Percentiles rank a stretch among this genome's conserved stretches.
These are phyloP conservation scores for Aldabrachelys gigantea DNA, from an alignment of 2,113 vertebrate genomes.

Conservation along the genomic window DNA sequence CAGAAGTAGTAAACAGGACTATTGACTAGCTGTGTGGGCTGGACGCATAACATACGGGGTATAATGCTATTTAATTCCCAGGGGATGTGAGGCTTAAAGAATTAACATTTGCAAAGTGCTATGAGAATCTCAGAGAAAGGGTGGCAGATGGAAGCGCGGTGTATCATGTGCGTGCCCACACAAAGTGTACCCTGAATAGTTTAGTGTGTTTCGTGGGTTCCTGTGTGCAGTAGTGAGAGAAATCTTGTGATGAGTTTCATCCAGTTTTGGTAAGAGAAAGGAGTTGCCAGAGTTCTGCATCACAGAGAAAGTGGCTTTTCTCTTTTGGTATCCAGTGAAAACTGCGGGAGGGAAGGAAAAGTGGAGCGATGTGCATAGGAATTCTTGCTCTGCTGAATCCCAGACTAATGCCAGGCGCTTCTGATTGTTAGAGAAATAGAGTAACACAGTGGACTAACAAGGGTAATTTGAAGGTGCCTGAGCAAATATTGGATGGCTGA, in stretches of 20 bases:
- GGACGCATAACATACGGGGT: neutral
- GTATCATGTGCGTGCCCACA: accelerated
- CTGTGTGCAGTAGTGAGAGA: accelerated
- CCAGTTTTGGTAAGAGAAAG: neutral
- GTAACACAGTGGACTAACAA: neutral
- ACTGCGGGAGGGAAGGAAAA: neutral
- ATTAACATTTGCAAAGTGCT: neutral
- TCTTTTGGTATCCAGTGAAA: neutral
- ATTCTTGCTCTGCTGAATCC: neutral
- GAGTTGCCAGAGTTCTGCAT: accelerated
- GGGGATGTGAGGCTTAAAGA: accelerated
- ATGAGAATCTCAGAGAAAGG: accelerated
- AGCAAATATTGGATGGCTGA: neutral
- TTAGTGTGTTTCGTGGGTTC: accelerated
- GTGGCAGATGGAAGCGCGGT: accelerated
- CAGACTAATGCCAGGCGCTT: neutral
- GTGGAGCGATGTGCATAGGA: neutral
- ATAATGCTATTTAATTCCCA: neutral
- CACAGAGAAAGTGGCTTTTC: accelerated
- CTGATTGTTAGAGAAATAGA: neutral
- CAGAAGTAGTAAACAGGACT: neutral
- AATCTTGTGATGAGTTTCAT: accelerated
- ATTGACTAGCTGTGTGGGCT: neutral
- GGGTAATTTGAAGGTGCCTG: neutral
- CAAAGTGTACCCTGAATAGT: accelerated